These are phyloP conservation scores for Lates calcarifer DNA, from an alignment of 2,113 vertebrate genomes.

Conservation along the genomic window DNA sequence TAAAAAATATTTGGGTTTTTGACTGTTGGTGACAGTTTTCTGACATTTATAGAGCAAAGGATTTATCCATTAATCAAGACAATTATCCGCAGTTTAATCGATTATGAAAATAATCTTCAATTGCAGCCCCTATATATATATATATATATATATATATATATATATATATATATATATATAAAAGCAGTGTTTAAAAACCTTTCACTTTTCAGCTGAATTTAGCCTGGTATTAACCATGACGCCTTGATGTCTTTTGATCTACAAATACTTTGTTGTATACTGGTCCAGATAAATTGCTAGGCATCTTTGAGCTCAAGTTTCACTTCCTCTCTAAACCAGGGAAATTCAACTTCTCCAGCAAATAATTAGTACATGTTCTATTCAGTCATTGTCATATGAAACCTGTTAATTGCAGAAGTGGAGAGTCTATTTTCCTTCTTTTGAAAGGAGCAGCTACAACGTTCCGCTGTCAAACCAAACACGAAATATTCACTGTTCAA, in stretches of 20 bases:
- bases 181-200: too few species aligned
- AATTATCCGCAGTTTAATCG: too few species aligned
- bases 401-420: slow-evolving; percentile 14
- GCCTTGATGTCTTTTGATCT: not conserved
- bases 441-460: not conserved
- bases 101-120: not conserved
- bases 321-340: slow-evolving; percentile 26
- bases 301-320: not conserved
- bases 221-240: too few species aligned
- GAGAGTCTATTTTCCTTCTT: not conserved
- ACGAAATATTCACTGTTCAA: not conserved
- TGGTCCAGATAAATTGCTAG: not conserved
- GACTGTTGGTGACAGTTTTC: too few species aligned
- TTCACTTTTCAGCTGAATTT: too few species aligned
- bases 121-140: too few species aligned
- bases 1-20: too few species aligned
- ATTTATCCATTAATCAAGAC: not conserved
- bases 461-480: not conserved
- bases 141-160: too few species aligned
- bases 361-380: too few species aligned
- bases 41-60: not conserved
- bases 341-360: not conserved
- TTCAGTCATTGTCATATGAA: not conserved
- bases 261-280: not conserved
- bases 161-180: too few species aligned